Conservation (phyloP, 2,113 vertebrate species). For the Coregonus clupeaformis region DNA sequence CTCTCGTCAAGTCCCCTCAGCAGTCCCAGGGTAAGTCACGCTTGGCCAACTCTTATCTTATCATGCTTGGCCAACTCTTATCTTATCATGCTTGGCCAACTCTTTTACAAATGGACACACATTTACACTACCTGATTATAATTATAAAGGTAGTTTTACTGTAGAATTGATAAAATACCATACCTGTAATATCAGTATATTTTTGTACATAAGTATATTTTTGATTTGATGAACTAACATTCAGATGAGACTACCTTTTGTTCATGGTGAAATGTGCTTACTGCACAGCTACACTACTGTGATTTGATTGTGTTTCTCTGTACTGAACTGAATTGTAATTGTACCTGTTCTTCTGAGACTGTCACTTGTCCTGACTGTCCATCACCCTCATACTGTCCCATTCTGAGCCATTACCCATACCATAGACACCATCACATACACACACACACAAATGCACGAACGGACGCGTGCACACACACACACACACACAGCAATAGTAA, state of each 20-base stretch:
- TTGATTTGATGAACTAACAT: no score
- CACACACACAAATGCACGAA: not conserved
- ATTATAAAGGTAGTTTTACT: no score
- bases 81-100: no score
- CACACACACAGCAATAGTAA: no score
- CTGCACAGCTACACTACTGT: not conserved
- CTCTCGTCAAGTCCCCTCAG: conserved; percentile 89
- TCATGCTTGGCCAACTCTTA: no score
- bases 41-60: not conserved
- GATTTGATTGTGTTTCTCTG: not conserved
- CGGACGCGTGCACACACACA: no score
- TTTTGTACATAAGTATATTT: no score
- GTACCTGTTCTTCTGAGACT: not conserved
- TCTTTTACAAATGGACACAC: not conserved
- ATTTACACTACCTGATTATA: no score
- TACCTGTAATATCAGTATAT: no score
- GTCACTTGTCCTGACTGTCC: conserved; percentile 3
- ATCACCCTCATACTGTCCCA: conserved; percentile 52
- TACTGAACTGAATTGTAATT: no score
- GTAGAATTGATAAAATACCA: no score
- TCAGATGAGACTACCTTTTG: no score
- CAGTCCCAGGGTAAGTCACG: conserved; percentile 85
- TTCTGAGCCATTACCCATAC: conserved; percentile 50
- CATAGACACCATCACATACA: conserved; percentile 16
- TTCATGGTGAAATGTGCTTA: not conserved